Percentiles rank a stretch among this genome's conserved stretches.
Conservation (phyloP, 1,140 invertebrate species). For the Scaptodrosophila lebanonensis region DNA sequence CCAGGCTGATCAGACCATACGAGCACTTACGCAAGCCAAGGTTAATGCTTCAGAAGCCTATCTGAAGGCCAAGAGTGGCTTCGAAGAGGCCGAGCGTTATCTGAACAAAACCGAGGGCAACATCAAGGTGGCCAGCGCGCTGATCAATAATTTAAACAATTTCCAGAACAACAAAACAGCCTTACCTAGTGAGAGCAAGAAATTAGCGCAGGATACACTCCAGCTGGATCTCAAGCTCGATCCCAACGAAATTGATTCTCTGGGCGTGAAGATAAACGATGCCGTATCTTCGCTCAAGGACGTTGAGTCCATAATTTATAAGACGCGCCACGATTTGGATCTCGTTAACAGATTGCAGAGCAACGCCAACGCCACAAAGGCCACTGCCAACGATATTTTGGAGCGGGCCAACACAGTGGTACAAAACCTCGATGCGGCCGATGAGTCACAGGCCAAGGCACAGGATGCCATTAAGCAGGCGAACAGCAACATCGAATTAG, state of each 20-base stretch:
- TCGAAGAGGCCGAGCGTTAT: conserved; percentile 77
- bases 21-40: conserved; percentile 79
- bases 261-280: conserved; percentile 90
- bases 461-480: conserved; percentile 88
- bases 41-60: conserved; percentile 79
- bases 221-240: conserved; percentile 82
- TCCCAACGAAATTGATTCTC: conserved; percentile 89
- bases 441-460: conserved; percentile 87
- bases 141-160: conserved; percentile 84
- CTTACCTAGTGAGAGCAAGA: conserved; percentile 88
- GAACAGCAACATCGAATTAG: conserved; percentile 85
- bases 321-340: conserved; percentile 87
- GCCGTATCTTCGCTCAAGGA: conserved; percentile 92
- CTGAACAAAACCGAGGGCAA: conserved; percentile 78
- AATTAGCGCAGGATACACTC: conserved; percentile 87
- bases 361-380: conserved; percentile 86
- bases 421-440: conserved; percentile 82
- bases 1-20: conserved; percentile 82
- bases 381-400: conserved; percentile 79
- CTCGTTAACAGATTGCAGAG: conserved; percentile 86
- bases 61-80: conserved; percentile 78
- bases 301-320: conserved; percentile 92
- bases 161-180: conserved; percentile 87
- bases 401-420: conserved; percentile 80
- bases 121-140: conserved; percentile 79